phyloP scores from a whole-genome alignment of 2,888 invertebrate genomes.

The Nasonovia ribisnigri region DNA sequence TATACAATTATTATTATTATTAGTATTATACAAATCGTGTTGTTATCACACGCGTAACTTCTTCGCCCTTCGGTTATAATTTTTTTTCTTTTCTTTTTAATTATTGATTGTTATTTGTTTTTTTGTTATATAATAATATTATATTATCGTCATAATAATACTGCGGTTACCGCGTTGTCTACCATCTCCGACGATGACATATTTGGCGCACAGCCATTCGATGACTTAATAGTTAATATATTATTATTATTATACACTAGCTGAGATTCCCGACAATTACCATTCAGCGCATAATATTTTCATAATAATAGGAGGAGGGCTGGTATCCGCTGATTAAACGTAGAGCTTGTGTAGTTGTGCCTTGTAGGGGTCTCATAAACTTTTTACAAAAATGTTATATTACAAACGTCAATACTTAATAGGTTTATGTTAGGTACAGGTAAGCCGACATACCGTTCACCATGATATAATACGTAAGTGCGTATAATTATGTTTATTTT shows the following conservation, averaged over 20 bases:
- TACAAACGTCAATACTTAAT: neutral
- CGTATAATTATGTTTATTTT: neutral
- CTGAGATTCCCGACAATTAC: neutral
- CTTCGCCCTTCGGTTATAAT: neutral
- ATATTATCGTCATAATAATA: neutral
- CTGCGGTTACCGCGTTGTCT: neutral
- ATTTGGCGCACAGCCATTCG: slow-evolving; percentile 2
- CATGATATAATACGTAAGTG: slow-evolving; percentile 1
- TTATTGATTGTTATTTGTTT: slow-evolving; percentile 40
- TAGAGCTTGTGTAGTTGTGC: neutral
- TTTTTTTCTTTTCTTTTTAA: slow-evolving; percentile 5
- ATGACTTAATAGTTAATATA: neutral
- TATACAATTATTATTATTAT: neutral
- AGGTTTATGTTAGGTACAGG: neutral
- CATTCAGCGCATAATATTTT: neutral
- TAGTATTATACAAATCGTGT: slow-evolving; percentile 13
- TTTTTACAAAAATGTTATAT: neutral
- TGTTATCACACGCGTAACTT: slow-evolving; percentile 15
- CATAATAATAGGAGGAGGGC: neutral
- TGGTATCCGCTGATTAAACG: neutral
- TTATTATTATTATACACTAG: neutral
- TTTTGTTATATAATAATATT: neutral
- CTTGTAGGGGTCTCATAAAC: neutral
- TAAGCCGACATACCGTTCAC: neutral
- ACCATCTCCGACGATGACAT: neutral